Base-by-base conservation (phyloP, 2,113 vertebrate species). In the Antennarius striatus region DNA sequence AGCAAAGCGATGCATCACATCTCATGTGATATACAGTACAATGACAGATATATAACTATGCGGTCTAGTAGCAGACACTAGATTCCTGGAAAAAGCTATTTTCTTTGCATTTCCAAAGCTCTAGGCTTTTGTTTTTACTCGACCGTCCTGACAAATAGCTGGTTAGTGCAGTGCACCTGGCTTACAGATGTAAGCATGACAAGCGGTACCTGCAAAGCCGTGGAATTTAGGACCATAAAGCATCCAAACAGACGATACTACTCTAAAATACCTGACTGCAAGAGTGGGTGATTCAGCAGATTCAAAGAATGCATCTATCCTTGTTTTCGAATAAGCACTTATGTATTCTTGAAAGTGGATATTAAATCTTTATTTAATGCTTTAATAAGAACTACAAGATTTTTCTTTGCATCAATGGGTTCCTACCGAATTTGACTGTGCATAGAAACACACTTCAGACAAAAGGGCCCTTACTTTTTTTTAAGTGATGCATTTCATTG, bases 121-220 rank as follows among this genome's bases (percentile, higher is more conserved):
- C 29, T n/a, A 15, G 52, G 64, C 67, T 50, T 9, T n/a, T 42
- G 2, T 39, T 36, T 16, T 39, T 30, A 17, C 45, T 6, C 7
- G 7, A 32, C 8, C 1, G 3, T 57, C 71, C 65, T 66, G 49
- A 69, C 58, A 68, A 29, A 49, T 54, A 62, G 58, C 57, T 80
- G 73, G 68, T 73, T 43, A 6, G 65, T 68, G 70, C 39, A 9
- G 63, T 76, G 75, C 55, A 75, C 80, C 85, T 70, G 68, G 75
- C 79, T 75, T 71, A 56, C 36, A 81, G 50, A 59, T 47, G 29
- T 16, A 73, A 56, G 15, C 29, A 32, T 7, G 49, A 32, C 70
- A 4, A 51, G 11, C 29, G 53, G 10, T 1, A 49, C 39, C 45
- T 55, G 40, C 55, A 57, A 36, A 36, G 32, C 32, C 4, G 29